Evolutionary conservation across 2,113 vertebrate species (phyloP), one percentile per base, ranked within the genome.

Genomic region (Hyla sarda): DNA sequence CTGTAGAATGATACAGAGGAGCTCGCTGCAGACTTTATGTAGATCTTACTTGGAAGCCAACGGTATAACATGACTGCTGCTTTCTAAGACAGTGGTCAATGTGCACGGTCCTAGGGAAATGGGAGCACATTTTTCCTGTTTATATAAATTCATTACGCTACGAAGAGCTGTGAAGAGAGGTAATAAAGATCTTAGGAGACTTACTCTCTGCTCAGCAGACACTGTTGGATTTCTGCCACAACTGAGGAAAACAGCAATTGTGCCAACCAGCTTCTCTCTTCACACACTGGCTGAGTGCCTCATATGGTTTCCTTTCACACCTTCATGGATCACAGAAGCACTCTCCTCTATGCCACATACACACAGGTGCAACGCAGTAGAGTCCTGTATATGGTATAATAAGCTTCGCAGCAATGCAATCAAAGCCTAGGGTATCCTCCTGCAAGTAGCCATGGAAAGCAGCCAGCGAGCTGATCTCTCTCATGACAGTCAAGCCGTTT

Each of bases 351-450:
- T 81, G 37, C 73, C 67, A 81, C 50, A 34, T 25, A 81, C 32
- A 86, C 32, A 50, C 84, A 85, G 84, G 84, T 85, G 84, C 84
- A 81, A 69, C 25, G 9, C 67, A 82, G 67, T 41, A 50, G 85
- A 60, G 76, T 23, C 25, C 48, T 62, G n/a, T 74, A 82, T 25
- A 48, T 54, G 77, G 78, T 80, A 82, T 82, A 82, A 82, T 82
- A 60, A 62, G 67, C 50, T 23, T 37, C 69, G 17, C 47, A 37
- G 52, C 41, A 58, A 86, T 58, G 65, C 52, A 47, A 62, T 82
- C 78, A 74, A 62, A 86, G 78, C 65, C 85, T 45, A 16, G 32
- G 75, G 62, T 60, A 58, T 79, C 11, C 34, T 86, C 16, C 60
- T 71, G 62, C 78, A 85, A 79, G 56, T 47, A 76, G 41, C 75